phyloP scores from a whole-genome alignment of 2,888 invertebrate species.

The Lycophotia porphyrea region DNA sequence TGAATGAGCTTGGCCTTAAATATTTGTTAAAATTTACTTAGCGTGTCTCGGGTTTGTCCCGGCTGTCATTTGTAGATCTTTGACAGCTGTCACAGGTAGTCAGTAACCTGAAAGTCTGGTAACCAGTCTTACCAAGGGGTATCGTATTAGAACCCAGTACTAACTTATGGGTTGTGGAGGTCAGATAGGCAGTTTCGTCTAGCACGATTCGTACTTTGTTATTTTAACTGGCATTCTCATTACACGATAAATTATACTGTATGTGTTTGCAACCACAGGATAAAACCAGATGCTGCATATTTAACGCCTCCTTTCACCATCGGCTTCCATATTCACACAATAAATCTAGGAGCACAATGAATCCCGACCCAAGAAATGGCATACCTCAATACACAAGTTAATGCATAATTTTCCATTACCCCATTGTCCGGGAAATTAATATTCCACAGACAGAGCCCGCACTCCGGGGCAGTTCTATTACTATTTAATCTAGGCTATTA shows the following conservation, averaged over 20 bases:
- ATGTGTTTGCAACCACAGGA: no score
- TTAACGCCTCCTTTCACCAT: conserved; percentile 3
- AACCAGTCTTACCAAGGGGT: no score
- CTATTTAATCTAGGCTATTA: conserved; percentile 63
- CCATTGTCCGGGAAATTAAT: conserved; percentile 43
- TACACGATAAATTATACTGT: background rate
- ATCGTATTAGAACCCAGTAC: no score
- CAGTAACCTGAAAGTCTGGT: no score
- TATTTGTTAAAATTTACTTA: no score
- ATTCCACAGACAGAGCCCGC: conserved; percentile 29
- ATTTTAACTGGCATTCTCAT: background rate
- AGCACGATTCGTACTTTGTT: background rate
- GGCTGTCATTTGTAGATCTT: no score
- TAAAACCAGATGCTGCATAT: conserved; percentile 14
- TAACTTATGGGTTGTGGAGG: no score
- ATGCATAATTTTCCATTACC: conserved; percentile 39
- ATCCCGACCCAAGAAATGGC: conserved; percentile 38
- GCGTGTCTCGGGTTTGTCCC: no score
- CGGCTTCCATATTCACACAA: conserved; percentile 24
- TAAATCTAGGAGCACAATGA: conserved; percentile 32
- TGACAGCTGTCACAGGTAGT: no score
- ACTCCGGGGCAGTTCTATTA: conserved; percentile 48
- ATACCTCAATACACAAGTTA: conserved; percentile 47
- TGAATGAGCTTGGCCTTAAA: background rate
- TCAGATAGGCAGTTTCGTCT: no score